Evolutionary conservation across 1,140 invertebrate species (phyloP).

Genomic region (Himalopsyche phryganea): DNA sequence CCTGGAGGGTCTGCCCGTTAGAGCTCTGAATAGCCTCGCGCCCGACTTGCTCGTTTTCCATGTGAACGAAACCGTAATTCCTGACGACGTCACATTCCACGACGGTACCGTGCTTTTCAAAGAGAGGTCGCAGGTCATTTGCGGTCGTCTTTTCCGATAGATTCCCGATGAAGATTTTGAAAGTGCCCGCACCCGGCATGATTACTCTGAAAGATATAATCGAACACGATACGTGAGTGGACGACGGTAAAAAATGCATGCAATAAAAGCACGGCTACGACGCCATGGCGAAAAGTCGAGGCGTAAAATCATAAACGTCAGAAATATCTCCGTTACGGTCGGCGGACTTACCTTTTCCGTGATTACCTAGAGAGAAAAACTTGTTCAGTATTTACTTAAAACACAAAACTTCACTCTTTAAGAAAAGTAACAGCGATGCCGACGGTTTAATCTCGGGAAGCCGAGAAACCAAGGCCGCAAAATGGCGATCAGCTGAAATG

Average conservation of each 20-base stretch:
- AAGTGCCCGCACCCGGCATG: constrained; percentile 86
- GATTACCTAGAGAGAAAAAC: too few relatives aligned
- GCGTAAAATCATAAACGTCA: too few relatives aligned
- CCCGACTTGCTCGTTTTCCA: constrained; percentile 88
- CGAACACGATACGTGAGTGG: constrained; percentile 22
- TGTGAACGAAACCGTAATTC: constrained; percentile 97
- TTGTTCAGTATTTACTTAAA: too few relatives aligned
- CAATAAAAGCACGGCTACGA: constrained; percentile 14
- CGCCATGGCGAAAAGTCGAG: constrained; percentile 18
- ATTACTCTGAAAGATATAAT: constrained; percentile 38
- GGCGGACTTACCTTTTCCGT: too few relatives aligned
- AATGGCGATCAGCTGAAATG: too few relatives aligned
- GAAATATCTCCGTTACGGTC: too few relatives aligned
- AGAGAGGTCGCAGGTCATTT: constrained; percentile 81
- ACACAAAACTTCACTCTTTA: too few relatives aligned
- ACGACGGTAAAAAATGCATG: constrained; percentile 3
- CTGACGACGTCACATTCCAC: constrained; percentile 95
- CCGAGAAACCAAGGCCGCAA: too few relatives aligned
- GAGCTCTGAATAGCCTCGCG: constrained; percentile 88
- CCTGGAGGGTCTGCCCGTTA: constrained; percentile 84
- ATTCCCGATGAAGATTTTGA: constrained; percentile 95
- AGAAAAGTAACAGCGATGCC: too few relatives aligned
- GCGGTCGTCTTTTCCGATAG: constrained; percentile 84
- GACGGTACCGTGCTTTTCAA: constrained; percentile 93
- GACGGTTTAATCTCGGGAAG: too few relatives aligned